Base-by-base conservation (phyloP, 2,888 invertebrate genomes). In the Leucophora obtusa region DNA sequence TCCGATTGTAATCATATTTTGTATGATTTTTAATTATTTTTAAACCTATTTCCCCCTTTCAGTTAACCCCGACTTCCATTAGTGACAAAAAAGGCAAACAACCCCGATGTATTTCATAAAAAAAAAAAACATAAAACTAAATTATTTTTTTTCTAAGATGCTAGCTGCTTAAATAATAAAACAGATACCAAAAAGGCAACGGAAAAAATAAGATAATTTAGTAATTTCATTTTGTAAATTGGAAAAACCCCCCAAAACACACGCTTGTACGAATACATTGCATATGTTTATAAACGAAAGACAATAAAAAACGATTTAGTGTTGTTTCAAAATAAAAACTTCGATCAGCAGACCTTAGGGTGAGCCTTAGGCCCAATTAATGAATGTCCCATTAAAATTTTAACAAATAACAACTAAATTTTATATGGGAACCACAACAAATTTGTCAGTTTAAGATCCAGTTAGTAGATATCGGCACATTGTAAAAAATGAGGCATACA, bases 41-140 rank as follows among this genome's bases (percentile, higher is more conserved):
- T 63, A 18, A 74, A 51, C 8, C 33, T 51, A 68, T 74, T 68
- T 81, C 72, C 69, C 51, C 71, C 56, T 83, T 79, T 58, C 80
- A 85, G 85, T 85, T 79, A 84, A 85, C 35, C 84, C 85, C 82
- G 75, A 83, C 60, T 85, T 85, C 79, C 85, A 85, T 84, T 84
- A 84, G 83, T 74, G 77, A 79, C 6, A 51, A 51, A 79, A 63
- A 74, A 69, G 80, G 80, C 80, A 60, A 75, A 75, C 79, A 65
- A 65, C 65, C 53, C 73, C 72, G 80, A 79, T 82, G 76, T 82
- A 83, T 81, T 81, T 81, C 83, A 81, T 82, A 80, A 79, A 83
- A 82, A 63, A n/a, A n/a, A 71, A 81, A 77, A 68, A 80, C 56
- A 62, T 35, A 72, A 56, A 28, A 2, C 71, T 59, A 69, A 77